phyloP scores from a whole-genome alignment of 2,113 vertebrate species.

The Axis porcinus region DNA sequence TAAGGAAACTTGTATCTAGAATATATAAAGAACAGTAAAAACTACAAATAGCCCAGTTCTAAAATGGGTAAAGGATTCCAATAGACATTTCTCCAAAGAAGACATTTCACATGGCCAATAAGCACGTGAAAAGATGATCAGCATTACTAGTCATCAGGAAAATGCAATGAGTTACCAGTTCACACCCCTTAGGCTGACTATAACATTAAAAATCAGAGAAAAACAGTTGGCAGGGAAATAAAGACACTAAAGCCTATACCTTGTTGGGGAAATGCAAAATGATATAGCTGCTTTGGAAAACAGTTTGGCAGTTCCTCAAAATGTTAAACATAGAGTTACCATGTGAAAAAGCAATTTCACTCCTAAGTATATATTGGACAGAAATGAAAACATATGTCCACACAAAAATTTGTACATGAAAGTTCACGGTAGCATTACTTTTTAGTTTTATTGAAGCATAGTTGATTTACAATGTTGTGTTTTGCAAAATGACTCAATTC shows the following conservation, averaged over 20 bases:
- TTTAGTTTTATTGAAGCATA: background rate
- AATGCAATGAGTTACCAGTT: background rate
- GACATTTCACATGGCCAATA: background rate
- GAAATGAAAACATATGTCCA: background rate
- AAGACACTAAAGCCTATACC: background rate
- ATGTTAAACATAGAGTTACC: slow-evolving; percentile 22
- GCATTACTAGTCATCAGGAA: background rate
- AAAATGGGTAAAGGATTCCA: background rate
- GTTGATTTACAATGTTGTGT: background rate
- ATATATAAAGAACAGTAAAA: slow-evolving; percentile 7
- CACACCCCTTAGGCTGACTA: background rate
- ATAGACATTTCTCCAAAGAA: background rate
- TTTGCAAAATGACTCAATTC: background rate
- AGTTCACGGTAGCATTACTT: background rate
- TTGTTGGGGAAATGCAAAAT: background rate
- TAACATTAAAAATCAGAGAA: background rate
- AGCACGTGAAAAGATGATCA: background rate
- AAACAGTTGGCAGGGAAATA: background rate
- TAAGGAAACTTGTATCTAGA: background rate
- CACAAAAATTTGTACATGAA: background rate
- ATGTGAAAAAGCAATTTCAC: background rate
- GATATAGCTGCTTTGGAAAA: slow-evolving; percentile 7
- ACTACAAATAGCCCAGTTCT: background rate
- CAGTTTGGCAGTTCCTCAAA: background rate
- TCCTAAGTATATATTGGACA: background rate